Base-by-base conservation (phyloP, 2,797 vertebrate species). In the Pangasius sanitwongsei region DNA sequence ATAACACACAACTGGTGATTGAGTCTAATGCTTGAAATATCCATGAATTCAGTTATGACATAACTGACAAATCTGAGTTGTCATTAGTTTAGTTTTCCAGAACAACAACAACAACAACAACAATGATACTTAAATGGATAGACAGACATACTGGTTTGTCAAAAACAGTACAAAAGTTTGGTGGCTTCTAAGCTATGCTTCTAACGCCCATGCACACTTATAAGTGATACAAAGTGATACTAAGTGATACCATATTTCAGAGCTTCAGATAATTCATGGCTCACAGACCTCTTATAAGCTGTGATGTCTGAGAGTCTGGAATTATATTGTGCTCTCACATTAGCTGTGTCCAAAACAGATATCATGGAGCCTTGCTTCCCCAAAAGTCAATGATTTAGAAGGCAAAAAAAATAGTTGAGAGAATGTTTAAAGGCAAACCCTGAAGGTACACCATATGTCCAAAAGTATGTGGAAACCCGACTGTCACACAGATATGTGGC, bases 21-120 rank as follows among this genome's bases (percentile, higher is more conserved):
- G 13, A 50, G 9, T 94, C 91, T 93, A 86, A 72, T 87, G 88
- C 90, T 89, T 89, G 86, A 91, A 82, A 75, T 87, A 84, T 86
- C 77, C 6, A 55, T 31, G 31, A 55, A 55, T 77, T 3, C 5
- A 77, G n/a, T 55, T 80, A 55, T 55, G 7, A 20, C n/a, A 55
- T 80, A 55, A 34, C 6, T 78, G 48, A 53, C 31, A 15, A 50
- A 78, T 48, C 72, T 74, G 23, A 25, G 2, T 25, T 74, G 20
- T 75, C 6, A 74, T 74, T 72, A 23, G 18, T 72, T 41, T 28
- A 28, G 41, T 75, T 50, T 75, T 15, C 11, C 37, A 74, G 72
- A 74, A 25, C 8, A 72, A 72, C 6, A 20, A 72, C 18, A 70
- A 18, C 16, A 20, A 41, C 41, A 41, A 4, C 28, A 8, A 72